A percentile compares a stretch with the other conserved stretches of the same genome.
phyloP scores from a whole-genome alignment of 1,140 invertebrate species.

The Trypoxylus dichotomus region DNA sequence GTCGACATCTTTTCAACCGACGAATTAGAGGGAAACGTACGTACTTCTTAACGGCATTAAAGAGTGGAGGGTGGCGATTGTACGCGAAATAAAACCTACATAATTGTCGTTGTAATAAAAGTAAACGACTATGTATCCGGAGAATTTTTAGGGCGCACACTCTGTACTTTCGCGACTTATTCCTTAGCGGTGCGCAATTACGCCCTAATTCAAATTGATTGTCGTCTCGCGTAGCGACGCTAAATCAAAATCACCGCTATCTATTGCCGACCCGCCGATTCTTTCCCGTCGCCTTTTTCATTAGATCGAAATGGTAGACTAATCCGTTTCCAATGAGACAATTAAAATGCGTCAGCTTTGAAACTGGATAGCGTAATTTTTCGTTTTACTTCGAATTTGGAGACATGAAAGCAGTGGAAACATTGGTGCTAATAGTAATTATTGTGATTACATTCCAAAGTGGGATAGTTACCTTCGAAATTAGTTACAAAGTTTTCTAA shows the following conservation, averaged over 20 bases:
- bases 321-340: constrained; percentile 3
- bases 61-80: neutral
- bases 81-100: neutral
- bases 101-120: constrained; percentile 13
- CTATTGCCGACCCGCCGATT: neutral
- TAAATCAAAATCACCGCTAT: constrained; percentile 23
- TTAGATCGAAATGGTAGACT: neutral
- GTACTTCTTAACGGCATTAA: neutral
- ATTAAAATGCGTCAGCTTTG: neutral
- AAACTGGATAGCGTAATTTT: neutral
- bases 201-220: constrained; percentile 11
- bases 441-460: too few relatives aligned
- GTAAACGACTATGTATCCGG: constrained; percentile 11
- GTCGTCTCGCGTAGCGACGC: neutral
- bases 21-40: neutral
- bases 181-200: neutral
- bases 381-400: neutral
- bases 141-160: neutral
- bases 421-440: too few relatives aligned
- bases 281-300: neutral
- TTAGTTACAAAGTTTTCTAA: too few relatives aligned
- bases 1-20: neutral
- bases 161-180: neutral
- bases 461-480: too few relatives aligned
- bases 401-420: too few relatives aligned